These are phyloP conservation scores for Glyptemys insculpta DNA, from an alignment of 2,797 vertebrate genomes.

Conservation along the genomic window DNA sequence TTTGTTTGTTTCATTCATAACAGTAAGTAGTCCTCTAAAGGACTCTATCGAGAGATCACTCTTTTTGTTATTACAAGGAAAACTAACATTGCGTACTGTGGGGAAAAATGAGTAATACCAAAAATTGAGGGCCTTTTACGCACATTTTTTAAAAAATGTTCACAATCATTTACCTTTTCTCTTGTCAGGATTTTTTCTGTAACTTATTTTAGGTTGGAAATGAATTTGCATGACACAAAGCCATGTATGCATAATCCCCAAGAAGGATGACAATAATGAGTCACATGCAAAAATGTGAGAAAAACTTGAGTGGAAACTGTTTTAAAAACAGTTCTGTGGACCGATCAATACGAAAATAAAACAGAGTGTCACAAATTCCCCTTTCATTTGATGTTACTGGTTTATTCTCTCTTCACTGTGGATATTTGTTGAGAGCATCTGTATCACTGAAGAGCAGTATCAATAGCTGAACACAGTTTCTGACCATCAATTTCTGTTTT, in stretches of 20 bases:
- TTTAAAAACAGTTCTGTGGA: background rate
- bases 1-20: background rate
- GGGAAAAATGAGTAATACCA: background rate
- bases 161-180: background rate
- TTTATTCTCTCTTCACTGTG: background rate
- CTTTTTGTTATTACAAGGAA: background rate
- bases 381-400: conserved; percentile 8
- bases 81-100: background rate
- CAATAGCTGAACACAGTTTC: background rate
- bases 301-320: background rate
- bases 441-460: fast-evolving
- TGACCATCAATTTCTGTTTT: background rate
- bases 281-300: background rate
- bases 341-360: background rate
- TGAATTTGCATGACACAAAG: background rate
- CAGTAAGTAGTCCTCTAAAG: background rate
- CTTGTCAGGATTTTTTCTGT: background rate
- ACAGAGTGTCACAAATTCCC: background rate
- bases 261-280: background rate
- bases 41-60: background rate
- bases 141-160: background rate
- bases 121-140: background rate
- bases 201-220: background rate
- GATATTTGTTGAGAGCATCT: background rate
- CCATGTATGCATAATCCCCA: background rate